Evolutionary conservation across 2,888 invertebrate genomes (phyloP), one percentile per base, ranked within the genome.

Genomic region (Rhyacophila evoluta): DNA sequence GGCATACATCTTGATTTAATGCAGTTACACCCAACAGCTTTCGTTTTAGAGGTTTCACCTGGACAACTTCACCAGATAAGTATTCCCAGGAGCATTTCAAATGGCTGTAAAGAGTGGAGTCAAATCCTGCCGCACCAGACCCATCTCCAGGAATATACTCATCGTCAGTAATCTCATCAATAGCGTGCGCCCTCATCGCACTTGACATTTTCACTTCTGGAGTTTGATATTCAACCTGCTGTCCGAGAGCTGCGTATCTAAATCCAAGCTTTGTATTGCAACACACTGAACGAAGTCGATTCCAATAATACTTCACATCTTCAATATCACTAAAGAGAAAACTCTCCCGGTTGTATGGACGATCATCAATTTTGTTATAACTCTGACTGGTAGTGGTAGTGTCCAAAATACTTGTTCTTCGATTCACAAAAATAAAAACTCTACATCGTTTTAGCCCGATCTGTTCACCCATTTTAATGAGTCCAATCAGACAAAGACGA

Each of bases 121-220:
- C 94, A 0, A 94, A 87, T 0, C 95, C 95, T 11, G 91, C 94
- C 0, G 95, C 94, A 1, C 94, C 95, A 76, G 89, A 87, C 2
- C 88, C 88, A 87, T 96, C 95, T 0, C 96, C 96, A 0, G 95
- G 95, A 36, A 94, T 87, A 4, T 86, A 84, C 0, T 94, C 94
- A 29, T 72, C 68, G 27, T 82, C 93, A 55, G 86, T 84, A 5
- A 84, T 83, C 83, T 91, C 90, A 11, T 91, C 83, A 1, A 89
- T 85, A 12, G 92, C 88, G 74, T 87, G 86, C 74, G 87, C 87
- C 25, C 55, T 74, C 10, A 82, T 29, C n/a, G 39, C 69, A 25
- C 73, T 37, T 4, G 76, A 36, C 77, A 82, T 19, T 73, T 82
- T 81, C 4, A 36, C 19, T 70, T 81, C 78, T 8, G 76, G 72